A percentile compares a stretch with the other conserved stretches of the same genome.
Evolutionary conservation across 2,888 invertebrate species (phyloP).

Genomic region (Resseliella maxima): DNA sequence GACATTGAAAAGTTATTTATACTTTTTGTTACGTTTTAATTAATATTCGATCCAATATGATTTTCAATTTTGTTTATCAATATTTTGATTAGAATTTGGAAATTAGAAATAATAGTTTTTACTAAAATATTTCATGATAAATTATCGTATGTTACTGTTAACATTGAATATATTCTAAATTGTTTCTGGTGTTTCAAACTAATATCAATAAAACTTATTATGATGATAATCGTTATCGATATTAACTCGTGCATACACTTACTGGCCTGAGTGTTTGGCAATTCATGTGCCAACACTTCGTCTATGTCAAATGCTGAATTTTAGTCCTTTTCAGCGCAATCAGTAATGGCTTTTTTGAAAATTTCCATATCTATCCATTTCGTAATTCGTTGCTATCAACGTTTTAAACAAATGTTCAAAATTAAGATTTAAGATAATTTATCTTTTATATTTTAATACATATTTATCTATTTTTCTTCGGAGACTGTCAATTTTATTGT

Average conservation of each 20-base stretch:
- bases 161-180: background rate
- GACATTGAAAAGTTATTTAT: too few species aligned
- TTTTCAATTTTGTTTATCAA: too few species aligned
- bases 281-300: background rate
- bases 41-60: too few species aligned
- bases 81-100: too few species aligned
- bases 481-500: too few species aligned
- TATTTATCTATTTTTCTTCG: too few species aligned
- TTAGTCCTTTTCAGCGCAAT: background rate
- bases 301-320: background rate
- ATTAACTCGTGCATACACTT: background rate
- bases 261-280: background rate
- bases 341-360: background rate
- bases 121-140: too few species aligned
- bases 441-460: too few species aligned
- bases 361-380: background rate
- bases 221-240: background rate
- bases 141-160: too few species aligned
- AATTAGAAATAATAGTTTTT: too few species aligned
- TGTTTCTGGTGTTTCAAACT: background rate
- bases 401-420: background rate
- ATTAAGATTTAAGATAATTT: background rate
- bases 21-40: too few species aligned
- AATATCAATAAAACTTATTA: conserved; percentile 5
- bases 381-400: background rate